Evolutionary conservation across 2,888 invertebrate species (phyloP), one percentile per base, ranked within the genome.

Genomic region (Mesodorylaimus sp.): DNA sequence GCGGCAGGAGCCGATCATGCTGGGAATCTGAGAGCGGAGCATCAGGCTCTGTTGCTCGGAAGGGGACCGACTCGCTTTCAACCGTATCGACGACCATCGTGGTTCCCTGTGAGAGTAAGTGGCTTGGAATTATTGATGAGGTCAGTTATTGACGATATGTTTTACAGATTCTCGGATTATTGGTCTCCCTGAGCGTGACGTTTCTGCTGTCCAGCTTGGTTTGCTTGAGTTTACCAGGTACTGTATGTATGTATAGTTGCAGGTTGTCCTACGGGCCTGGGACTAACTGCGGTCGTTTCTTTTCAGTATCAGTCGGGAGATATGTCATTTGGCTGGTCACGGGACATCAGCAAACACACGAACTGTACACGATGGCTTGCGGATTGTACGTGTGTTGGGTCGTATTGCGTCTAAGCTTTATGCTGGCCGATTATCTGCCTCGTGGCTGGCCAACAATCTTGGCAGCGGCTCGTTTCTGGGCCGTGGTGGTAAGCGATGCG

Each of bases 301-400:
- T 59, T 62, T 47, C 60, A 70, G 88, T 89, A 16, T 84, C 82
- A 71, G 76, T 91, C 48, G 71, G 72, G 1, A 64, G 71, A 16
- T 58, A 59, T 45, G 50, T 54, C 3, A 54, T 60, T 29, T 50
- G 39, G 19, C 32, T 51, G n/a, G 13, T 53, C 25, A 50, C 50
- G 45, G 48, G 42, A n/a, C 77, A 78, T 37, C 69, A 65, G 2
- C 67, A 69, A 54, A 83, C 91, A 0, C 93, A 95, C 67, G 95
- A 95, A 69, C 70, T 95, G 2, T 95, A 97, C 67, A 93, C 93
- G 0, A 85, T 88, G 0, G 88, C 91, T 0, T 83, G 83, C 65
- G 84, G 95, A 3, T 80, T 88, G 56, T 97, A 95, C 70, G 76
- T 88, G 19, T 89, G 89, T 69, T 93, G 93, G 91, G 76, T 91